Evolutionary conservation across 1,140 invertebrate species (phyloP), one percentile per base, ranked within the genome.

Genomic region (Euborellia annulipes): DNA sequence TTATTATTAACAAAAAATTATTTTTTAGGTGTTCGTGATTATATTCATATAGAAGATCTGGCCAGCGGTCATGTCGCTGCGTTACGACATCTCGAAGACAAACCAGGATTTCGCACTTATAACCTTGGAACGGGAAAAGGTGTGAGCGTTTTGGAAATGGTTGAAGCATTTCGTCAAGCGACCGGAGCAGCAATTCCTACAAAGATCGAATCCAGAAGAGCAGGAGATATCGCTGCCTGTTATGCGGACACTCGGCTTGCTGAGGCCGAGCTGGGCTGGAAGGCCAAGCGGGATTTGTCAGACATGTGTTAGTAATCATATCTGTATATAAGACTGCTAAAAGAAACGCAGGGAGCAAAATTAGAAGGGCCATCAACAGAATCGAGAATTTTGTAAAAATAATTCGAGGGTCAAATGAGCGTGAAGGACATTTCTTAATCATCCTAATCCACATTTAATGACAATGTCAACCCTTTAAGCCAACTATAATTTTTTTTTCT

Each of bases 11-110:
- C n/a, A n/a, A n/a, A n/a, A n/a, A n/a, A n/a, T n/a, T n/a, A n/a
- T n/a, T 46, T 52, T 56, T 3, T 53, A 81, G 79, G 94, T 36
- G 86, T 98, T 1, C 71, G 96, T 32, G 96, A 99, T 65, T 99
- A 98, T 58, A 94, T 99, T 54, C 96, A 99, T 62, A 91, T 99
- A 21, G 77, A 84, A 55, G 96, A 99, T 67, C 67, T 98, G 46
- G 92, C 93, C 1, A 68, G 71, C 21, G 95, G 93, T 11, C 95
- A 98, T 69, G 77, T 94, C 1, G 80, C 80, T 52, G 89, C 90
- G 3, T 59, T 93, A 22, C 72, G 79, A 49, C 85, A 75, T 70
- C 79, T 71, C 60, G 67, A 55, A 58, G 72, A 59, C 51, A 60
- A 53, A 60, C 66, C 52, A 50, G 42, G 27, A 41, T 47, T 47